Conservation (phyloP, 2,888 invertebrate species). For the Drosophila seclusa region DNA sequence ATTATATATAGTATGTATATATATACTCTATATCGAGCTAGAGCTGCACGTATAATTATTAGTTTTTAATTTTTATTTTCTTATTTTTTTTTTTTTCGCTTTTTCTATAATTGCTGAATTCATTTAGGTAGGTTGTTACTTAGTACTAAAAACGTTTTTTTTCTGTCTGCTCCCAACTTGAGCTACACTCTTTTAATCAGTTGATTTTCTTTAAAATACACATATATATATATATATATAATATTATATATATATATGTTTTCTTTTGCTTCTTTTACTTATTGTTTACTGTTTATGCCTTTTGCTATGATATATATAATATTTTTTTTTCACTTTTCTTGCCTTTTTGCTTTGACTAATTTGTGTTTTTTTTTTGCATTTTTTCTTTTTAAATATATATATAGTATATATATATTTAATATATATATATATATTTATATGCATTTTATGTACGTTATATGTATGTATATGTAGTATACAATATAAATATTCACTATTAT, state of each 20-base stretch:
- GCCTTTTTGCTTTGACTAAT: constrained; percentile 52
- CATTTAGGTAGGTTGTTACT: constrained; percentile 79
- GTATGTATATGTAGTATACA: constrained; percentile 60
- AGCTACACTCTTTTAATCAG: constrained; percentile 71
- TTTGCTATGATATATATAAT: constrained; percentile 62
- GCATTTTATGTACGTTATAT: constrained; percentile 36
- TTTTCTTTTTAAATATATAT: constrained; percentile 30
- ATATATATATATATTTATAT: constrained; percentile 34
- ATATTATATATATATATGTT: constrained; percentile 40
- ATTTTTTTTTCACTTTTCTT: constrained; percentile 39
- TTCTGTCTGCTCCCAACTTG: constrained; percentile 44
- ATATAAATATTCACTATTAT: constrained; percentile 69
- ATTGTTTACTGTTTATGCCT: constrained; percentile 61
- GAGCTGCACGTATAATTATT: constrained; percentile 45
- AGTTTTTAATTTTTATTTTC: constrained; percentile 11
- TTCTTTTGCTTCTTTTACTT: constrained; percentile 40
- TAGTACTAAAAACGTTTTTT: constrained; percentile 70
- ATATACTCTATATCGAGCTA: constrained; percentile 33
- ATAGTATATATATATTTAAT: constrained; percentile 29
- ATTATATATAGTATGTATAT: constrained; percentile 18
- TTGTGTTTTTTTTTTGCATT: constrained; percentile 45
- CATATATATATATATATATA: constrained; percentile 63
- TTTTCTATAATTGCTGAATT: constrained; percentile 32
- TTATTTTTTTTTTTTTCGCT: background rate
- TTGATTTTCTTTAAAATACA: constrained; percentile 69